Conservation (phyloP, 2,888 invertebrate genomes). For the Diarsia rubi region DNA sequence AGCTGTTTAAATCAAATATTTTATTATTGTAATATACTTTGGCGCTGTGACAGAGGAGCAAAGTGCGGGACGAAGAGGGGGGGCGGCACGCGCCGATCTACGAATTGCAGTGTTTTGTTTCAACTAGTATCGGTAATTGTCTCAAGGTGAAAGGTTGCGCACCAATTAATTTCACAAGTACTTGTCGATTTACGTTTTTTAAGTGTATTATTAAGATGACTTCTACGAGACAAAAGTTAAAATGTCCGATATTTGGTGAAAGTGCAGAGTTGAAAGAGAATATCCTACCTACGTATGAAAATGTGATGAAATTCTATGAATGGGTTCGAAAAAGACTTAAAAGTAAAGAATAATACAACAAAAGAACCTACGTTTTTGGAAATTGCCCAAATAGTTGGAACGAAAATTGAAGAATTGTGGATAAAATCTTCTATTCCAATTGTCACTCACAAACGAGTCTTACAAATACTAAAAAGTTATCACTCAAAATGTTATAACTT, state of each 20-base stretch:
- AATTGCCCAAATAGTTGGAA: neutral
- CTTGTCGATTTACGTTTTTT: neutral
- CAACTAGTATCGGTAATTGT: too few relatives aligned
- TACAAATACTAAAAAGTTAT: neutral
- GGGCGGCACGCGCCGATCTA: too few relatives aligned
- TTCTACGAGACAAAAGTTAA: neutral
- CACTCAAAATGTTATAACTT: neutral
- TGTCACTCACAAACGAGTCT: neutral
- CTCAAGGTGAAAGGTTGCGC: neutral
- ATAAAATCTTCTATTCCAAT: neutral
- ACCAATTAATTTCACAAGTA: neutral
- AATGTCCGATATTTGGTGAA: neutral
- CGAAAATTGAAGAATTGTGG: neutral
- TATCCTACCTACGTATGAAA: slow-evolving; percentile 1
- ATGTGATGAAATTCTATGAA: neutral
- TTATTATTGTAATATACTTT: too few relatives aligned
- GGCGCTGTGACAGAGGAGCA: too few relatives aligned
- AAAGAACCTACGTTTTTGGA: slow-evolving; percentile 3
- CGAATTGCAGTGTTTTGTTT: too few relatives aligned
- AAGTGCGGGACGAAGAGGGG: too few relatives aligned
- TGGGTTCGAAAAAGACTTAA: neutral
- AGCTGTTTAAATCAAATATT: slow-evolving; percentile 11
- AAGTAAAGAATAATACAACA: neutral
- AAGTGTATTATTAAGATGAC: neutral
- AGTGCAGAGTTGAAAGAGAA: neutral